Conservation (phyloP, 2,113 vertebrate genomes). For the Colius striatus region DNA sequence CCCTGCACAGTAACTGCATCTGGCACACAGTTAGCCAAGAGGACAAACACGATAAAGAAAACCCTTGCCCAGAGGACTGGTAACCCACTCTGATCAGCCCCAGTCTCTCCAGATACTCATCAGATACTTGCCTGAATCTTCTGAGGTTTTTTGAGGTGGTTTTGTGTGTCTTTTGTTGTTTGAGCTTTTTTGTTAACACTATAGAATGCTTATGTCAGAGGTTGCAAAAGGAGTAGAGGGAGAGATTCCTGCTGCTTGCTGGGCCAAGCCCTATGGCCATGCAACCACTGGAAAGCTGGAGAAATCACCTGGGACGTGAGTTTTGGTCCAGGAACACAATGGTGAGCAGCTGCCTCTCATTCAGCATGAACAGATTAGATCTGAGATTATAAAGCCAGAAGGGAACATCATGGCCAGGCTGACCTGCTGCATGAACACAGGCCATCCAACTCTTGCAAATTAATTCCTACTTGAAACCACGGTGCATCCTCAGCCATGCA, state of each 20-base stretch:
- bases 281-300: background rate
- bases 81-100: background rate
- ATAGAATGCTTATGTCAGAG: background rate
- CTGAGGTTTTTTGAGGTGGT: background rate
- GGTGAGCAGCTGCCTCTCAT: background rate
- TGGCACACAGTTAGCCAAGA: background rate
- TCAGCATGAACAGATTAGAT: background rate
- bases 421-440: background rate
- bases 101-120: background rate
- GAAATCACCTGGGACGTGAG: background rate
- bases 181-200: background rate
- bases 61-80: background rate
- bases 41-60: background rate
- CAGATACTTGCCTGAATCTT: background rate
- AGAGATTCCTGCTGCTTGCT: background rate
- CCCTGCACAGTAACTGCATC: accelerated
- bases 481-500: background rate
- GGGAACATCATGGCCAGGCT: background rate
- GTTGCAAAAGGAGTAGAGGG: background rate
- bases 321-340: background rate
- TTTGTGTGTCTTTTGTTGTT: background rate
- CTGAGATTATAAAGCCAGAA: constrained; percentile 24
- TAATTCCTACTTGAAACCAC: constrained; percentile 25
- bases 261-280: background rate
- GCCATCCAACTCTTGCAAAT: background rate